phyloP scores from a whole-genome alignment of 2,888 invertebrate species.

The Caenorhabditis sp. region DNA sequence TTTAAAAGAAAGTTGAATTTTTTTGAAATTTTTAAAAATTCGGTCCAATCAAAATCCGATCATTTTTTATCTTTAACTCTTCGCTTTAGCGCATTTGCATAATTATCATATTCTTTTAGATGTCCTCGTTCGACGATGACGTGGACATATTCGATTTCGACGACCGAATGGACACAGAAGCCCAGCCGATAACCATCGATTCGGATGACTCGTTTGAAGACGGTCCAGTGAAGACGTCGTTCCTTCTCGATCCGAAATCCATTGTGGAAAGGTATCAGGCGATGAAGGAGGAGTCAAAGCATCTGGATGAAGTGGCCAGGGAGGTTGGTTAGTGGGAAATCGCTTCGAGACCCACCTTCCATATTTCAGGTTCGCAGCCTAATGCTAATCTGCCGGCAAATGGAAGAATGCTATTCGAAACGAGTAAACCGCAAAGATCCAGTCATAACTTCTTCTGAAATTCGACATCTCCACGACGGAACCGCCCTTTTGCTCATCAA shows the following conservation, averaged over 20 bases:
- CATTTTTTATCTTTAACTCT: too few species aligned
- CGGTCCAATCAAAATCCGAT: too few species aligned
- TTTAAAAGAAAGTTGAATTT: too few species aligned
- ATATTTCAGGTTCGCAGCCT: constrained; percentile 45
- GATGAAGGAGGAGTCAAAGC: constrained; percentile 39
- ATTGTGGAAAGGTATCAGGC: constrained; percentile 42
- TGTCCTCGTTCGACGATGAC: constrained; percentile 11
- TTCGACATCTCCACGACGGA: constrained; percentile 41
- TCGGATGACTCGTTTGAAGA: constrained; percentile 48
- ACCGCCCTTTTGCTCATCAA: constrained; percentile 29
- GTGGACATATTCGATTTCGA: constrained; percentile 41
- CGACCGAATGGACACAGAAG: background rate
- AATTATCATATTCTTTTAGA: too few species aligned
- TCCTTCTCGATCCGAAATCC: background rate
- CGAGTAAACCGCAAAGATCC: constrained; percentile 3
- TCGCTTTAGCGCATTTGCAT: too few species aligned
- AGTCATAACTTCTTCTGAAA: background rate
- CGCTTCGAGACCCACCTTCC: background rate
- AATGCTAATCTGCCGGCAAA: constrained; percentile 50
- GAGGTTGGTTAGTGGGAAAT: constrained; percentile 17
- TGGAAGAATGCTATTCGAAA: constrained; percentile 59
- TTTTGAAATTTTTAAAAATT: too few species aligned
- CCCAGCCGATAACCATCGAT: constrained; percentile 9
- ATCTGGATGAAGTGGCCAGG: constrained; percentile 49
- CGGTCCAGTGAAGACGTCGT: background rate